phyloP scores from a whole-genome alignment of 1,140 invertebrate species.

The Neocloeon triangulifer region DNA sequence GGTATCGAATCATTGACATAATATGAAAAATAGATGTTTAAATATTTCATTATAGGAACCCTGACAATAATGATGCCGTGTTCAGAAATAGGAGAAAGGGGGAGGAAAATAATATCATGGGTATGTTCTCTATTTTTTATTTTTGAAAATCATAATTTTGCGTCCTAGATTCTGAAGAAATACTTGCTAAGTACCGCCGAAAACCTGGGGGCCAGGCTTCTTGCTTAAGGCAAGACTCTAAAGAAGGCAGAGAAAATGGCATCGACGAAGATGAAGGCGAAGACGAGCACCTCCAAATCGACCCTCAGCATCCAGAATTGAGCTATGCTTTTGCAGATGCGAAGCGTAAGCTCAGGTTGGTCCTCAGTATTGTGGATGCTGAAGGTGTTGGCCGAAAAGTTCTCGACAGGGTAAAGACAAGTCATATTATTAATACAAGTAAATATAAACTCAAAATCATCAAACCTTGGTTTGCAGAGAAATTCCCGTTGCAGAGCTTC shows the following conservation, averaged over 20 bases:
- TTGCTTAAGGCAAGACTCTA: conserved; percentile 12
- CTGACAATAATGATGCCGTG: no score
- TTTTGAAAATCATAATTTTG: no score
- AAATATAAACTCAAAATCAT: conserved; percentile 1
- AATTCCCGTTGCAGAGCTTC: conserved; percentile 20
- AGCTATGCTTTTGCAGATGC: conserved; percentile 57
- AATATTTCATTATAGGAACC: no score
- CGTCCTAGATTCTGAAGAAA: no score
- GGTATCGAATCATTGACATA: no score
- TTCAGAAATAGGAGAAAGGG: no score
- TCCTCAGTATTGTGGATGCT: conserved; percentile 67
- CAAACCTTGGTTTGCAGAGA: conserved; percentile 16
- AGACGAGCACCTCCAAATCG: conserved; percentile 30
- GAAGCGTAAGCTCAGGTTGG: conserved; percentile 77
- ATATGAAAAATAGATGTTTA: no score
- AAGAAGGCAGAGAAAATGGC: conserved; percentile 8
- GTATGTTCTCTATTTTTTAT: no score
- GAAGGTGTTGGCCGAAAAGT: no score
- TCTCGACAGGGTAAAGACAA: conserved; percentile 1
- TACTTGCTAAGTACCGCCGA: conserved; percentile 80
- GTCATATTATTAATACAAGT: no score
- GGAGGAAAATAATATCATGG: no score
- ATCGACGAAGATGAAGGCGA: conserved; percentile 12
- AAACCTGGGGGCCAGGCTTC: conserved; percentile 30
- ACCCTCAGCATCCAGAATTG: conserved; percentile 33